Percentiles rank a stretch among this genome's conserved stretches.
phyloP scores from a whole-genome alignment of 2,797 vertebrate genomes.

The Acridotheres tristis region DNA sequence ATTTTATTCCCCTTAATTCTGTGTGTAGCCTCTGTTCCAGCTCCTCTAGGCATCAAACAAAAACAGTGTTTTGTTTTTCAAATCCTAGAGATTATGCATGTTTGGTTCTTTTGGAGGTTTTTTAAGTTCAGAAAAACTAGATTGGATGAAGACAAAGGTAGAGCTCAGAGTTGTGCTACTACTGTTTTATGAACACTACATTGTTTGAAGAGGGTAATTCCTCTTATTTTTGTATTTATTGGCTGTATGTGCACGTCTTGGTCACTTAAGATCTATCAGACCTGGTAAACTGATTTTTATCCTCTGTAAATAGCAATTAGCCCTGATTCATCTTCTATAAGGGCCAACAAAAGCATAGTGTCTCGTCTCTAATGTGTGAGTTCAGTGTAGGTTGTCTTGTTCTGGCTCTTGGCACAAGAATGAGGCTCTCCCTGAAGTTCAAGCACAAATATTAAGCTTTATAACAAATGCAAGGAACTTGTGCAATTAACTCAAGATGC shows the following conservation, averaged over 20 bases:
- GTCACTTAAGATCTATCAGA: background rate
- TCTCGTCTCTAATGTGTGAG: background rate
- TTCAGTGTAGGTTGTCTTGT: background rate
- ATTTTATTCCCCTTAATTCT: too few species aligned
- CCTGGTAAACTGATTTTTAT: background rate
- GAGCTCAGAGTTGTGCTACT: conserved; percentile 16
- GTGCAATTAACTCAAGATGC: conserved; percentile 10
- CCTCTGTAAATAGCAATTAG: background rate
- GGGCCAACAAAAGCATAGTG: background rate
- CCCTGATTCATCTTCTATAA: background rate
- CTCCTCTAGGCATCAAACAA: background rate
- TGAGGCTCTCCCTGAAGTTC: background rate
- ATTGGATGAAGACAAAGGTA: background rate
- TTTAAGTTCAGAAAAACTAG: background rate
- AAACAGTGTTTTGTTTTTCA: background rate
- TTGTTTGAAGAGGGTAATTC: background rate
- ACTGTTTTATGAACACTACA: background rate
- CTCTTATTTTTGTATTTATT: conserved; percentile 43
- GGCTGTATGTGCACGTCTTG: background rate
- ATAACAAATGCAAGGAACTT: background rate
- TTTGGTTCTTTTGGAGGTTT: fast-evolving
- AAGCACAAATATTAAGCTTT: conserved; percentile 20
- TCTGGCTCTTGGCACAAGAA: background rate
- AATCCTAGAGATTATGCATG: background rate
- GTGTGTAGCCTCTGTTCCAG: too few species aligned